Percentiles rank a stretch among this genome's conserved stretches.
phyloP scores from a whole-genome alignment of 2,797 vertebrate genomes.

The Enteromius trimaculatus region DNA sequence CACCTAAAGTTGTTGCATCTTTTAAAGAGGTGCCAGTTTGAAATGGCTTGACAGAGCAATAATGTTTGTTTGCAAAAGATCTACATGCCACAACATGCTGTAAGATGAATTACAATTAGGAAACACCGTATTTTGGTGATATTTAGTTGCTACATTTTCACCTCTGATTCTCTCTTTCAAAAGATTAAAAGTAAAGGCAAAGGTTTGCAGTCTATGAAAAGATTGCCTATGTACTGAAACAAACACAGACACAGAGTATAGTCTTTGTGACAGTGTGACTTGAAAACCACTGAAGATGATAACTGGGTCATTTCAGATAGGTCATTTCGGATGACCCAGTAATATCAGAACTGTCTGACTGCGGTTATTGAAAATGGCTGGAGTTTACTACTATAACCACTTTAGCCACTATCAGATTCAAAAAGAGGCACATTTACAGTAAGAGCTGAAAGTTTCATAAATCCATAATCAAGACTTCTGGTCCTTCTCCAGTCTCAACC shows the following conservation, averaged over 20 bases:
- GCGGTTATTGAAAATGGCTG: conserved; percentile 43
- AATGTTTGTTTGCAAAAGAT: conserved; percentile 1
- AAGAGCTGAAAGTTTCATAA: conserved; percentile 67
- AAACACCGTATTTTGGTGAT: conserved; percentile 11
- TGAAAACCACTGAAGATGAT: conserved; percentile 24
- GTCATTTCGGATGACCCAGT: conserved; percentile 42
- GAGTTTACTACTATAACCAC: conserved; percentile 45
- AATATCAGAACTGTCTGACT: conserved; percentile 37
- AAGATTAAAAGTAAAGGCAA: conserved; percentile 9
- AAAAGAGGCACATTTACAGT: conserved; percentile 57
- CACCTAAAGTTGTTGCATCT: conserved; percentile 20
- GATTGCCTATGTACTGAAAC: neutral
- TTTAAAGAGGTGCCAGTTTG: conserved; percentile 20
- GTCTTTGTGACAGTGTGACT: neutral
- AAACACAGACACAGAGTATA: neutral
- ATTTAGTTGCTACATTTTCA: neutral
- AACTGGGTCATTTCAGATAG: conserved; percentile 47
- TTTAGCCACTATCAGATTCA: conserved; percentile 46
- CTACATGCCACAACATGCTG: conserved; percentile 9
- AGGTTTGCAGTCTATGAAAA: conserved; percentile 11
- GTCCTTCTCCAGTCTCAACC: conserved; percentile 60
- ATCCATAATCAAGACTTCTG: conserved; percentile 70
- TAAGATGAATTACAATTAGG: neutral
- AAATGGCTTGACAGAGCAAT: conserved; percentile 22
- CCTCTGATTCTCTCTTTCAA: neutral